phyloP scores from a whole-genome alignment of 2,113 vertebrate genomes.

The Copsychus sechellarum region DNA sequence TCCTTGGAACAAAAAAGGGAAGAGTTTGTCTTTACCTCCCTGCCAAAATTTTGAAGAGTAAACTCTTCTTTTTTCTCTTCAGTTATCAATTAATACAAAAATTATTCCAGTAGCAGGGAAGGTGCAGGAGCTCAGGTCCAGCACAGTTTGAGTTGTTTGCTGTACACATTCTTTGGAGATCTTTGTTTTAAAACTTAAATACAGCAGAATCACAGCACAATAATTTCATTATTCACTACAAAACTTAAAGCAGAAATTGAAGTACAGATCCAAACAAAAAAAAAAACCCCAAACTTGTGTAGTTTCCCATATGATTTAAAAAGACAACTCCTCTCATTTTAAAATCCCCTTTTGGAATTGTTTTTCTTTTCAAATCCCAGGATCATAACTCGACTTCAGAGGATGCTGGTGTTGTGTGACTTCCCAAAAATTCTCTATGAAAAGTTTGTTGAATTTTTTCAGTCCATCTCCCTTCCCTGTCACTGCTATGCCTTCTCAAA shows the following conservation, averaged over 20 bases:
- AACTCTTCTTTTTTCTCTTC: background rate
- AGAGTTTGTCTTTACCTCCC: background rate
- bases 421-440: slow-evolving; percentile 68
- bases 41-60: background rate
- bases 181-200: background rate
- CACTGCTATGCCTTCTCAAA: slow-evolving; percentile 67
- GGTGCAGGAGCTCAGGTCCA: background rate
- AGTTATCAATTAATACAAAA: background rate
- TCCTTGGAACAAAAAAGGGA: background rate
- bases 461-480: slow-evolving; percentile 60
- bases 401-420: slow-evolving; percentile 74
- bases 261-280: background rate
- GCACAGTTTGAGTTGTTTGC: background rate
- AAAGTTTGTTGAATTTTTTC: slow-evolving; percentile 77
- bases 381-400: slow-evolving; percentile 73
- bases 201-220: background rate
- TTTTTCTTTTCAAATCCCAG: slow-evolving; percentile 49
- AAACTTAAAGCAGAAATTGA: background rate
- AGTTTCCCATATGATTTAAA: background rate
- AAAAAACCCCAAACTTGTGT: background rate
- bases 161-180: background rate
- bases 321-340: background rate
- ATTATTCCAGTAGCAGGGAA: background rate
- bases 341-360: background rate
- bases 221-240: rapidly evolving